Conservation (phyloP, 2,797 vertebrate genomes). For the Betta splendens region DNA sequence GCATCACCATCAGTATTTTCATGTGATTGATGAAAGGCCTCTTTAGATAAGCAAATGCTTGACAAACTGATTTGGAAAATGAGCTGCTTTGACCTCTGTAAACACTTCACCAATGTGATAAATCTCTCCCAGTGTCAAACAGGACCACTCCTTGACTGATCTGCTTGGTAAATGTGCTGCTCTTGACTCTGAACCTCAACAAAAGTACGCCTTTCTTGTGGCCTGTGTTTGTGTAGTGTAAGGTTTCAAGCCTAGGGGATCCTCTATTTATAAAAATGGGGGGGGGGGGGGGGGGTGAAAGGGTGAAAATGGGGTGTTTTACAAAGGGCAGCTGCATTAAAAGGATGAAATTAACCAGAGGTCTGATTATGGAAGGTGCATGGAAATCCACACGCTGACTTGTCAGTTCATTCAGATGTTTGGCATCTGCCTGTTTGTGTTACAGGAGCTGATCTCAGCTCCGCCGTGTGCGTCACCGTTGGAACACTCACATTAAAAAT, state of each 20-base stretch:
- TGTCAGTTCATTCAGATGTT: slow-evolving; percentile 59
- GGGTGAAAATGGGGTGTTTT: slow-evolving; percentile 84
- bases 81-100: slow-evolving; percentile 73
- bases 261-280: slow-evolving; percentile 85
- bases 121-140: slow-evolving; percentile 77
- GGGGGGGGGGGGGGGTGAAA: too few relatives aligned
- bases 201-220: slow-evolving; percentile 86
- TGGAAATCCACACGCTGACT: slow-evolving; percentile 51
- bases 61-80: slow-evolving; percentile 78
- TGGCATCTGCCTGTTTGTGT: slow-evolving; percentile 68
- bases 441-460: slow-evolving; percentile 39
- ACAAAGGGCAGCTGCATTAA: slow-evolving; percentile 79
- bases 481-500: slow-evolving; percentile 17
- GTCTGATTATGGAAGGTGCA: slow-evolving; percentile 72
- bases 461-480: slow-evolving; percentile 27
- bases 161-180: slow-evolving; percentile 54
- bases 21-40: slow-evolving; percentile 67
- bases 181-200: slow-evolving; percentile 68
- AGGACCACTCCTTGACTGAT: slow-evolving; percentile 62
- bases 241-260: slow-evolving; percentile 84
- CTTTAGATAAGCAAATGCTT: slow-evolving; percentile 76
- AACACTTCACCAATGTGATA: slow-evolving; percentile 73
- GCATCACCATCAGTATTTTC: slow-evolving; percentile 23
- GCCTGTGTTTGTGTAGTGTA: slow-evolving; percentile 88
- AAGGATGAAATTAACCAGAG: slow-evolving; percentile 80